These are phyloP conservation scores for Cisticola juncidis DNA, from an alignment of 2,113 vertebrate genomes.

Conservation along the genomic window DNA sequence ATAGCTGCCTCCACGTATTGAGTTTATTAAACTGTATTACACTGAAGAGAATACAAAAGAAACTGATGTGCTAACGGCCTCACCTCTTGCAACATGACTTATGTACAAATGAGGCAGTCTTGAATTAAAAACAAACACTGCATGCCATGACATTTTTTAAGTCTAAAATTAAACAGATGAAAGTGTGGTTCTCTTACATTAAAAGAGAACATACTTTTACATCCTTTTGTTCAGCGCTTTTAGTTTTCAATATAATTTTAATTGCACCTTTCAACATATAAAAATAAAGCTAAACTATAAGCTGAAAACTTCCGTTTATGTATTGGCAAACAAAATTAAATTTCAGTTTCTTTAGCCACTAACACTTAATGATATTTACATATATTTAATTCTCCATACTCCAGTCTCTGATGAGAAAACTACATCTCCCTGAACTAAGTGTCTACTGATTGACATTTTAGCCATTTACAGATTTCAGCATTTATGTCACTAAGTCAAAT, in stretches of 20 bases:
- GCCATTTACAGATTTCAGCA: background rate
- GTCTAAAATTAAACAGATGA: background rate
- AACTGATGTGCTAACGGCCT: background rate
- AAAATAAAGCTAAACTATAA: conserved; percentile 45
- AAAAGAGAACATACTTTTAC: background rate
- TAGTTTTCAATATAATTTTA: background rate
- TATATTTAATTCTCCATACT: background rate
- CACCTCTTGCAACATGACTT: background rate
- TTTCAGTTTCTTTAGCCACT: background rate
- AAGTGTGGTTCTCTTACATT: background rate
- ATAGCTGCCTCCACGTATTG: background rate
- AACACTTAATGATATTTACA: background rate
- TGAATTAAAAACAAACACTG: background rate
- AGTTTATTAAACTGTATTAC: background rate
- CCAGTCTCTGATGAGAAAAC: background rate
- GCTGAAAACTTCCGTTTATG: background rate
- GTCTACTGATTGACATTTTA: background rate
- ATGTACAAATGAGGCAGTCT: background rate
- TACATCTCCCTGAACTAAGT: background rate
- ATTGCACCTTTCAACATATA: conserved; percentile 14
- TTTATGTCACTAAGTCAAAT: background rate
- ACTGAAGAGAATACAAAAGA: background rate
- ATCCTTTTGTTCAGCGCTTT: background rate
- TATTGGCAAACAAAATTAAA: background rate
- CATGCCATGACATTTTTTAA: background rate